These are phyloP conservation scores for Acropora tenuis DNA, from an alignment of 64 coral and sea anemone genomes.

Conservation along the genomic window DNA sequence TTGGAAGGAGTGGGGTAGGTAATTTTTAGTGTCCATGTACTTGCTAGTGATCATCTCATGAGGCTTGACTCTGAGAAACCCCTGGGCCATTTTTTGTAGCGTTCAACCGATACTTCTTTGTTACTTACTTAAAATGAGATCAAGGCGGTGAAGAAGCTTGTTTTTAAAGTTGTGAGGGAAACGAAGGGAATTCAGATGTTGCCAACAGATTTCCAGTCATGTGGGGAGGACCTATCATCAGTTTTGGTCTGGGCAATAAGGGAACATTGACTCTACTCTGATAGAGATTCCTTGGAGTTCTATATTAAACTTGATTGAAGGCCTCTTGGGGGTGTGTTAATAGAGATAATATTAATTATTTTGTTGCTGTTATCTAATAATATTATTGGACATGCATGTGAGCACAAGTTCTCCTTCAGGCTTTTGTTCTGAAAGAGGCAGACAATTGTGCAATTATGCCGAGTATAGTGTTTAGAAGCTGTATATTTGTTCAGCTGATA, in stretches of 20 bases:
- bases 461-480: neutral
- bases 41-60: no score
- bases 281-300: conserved; percentile 44
- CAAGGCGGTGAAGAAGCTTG: conserved; percentile 3
- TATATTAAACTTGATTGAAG: conserved; percentile 59
- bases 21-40: no score
- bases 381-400: neutral
- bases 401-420: neutral
- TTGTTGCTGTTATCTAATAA: neutral
- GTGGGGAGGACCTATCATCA: neutral
- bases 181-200: no score
- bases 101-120: conserved; percentile 31
- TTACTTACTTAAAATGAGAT: conserved; percentile 58
- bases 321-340: conserved; percentile 43
- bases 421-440: neutral
- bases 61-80: no score
- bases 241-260: conserved; percentile 61
- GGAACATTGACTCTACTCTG: conserved; percentile 38
- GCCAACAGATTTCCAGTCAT: no score
- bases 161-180: no score
- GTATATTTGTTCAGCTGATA: neutral
- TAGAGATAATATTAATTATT: neutral
- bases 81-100: neutral
- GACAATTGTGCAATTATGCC: neutral
- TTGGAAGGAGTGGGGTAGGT: no score